Evolutionary conservation across 2,888 invertebrate genomes (phyloP).

Genomic region (Callimorpha dominula): DNA sequence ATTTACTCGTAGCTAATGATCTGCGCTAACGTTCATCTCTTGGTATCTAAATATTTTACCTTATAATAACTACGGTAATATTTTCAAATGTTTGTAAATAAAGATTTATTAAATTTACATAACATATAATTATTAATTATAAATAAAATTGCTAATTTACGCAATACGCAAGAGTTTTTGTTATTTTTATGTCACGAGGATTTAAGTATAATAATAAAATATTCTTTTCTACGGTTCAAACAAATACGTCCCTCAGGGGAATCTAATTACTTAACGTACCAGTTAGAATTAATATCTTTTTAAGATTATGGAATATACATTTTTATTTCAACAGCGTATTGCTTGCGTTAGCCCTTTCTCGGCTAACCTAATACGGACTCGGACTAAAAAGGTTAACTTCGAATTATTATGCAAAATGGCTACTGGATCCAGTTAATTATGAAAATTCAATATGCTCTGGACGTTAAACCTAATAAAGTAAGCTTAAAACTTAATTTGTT

Average conservation of each 20-base stretch:
- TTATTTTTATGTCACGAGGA: too few species aligned
- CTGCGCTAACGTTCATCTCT: too few species aligned
- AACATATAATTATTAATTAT: too few species aligned
- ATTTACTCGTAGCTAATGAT: too few species aligned
- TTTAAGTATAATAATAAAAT: too few species aligned
- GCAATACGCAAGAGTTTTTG: too few species aligned
- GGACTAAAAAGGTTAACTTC: constrained; percentile 10
- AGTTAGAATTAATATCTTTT: not conserved
- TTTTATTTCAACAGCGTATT: not conserved
- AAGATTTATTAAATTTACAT: too few species aligned
- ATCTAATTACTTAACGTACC: not conserved
- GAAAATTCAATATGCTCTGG: constrained; percentile 32
- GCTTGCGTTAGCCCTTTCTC: not conserved
- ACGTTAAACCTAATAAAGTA: constrained; percentile 3
- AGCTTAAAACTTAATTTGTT: constrained; percentile 3
- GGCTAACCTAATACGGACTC: not conserved
- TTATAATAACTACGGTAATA: too few species aligned
- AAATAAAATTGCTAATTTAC: too few species aligned
- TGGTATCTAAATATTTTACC: too few species aligned
- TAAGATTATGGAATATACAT: not conserved
- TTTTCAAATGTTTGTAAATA: too few species aligned
- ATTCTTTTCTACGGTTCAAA: not conserved
- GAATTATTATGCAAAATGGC: constrained; percentile 26
- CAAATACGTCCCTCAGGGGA: not conserved
- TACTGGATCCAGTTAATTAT: constrained; percentile 37